phyloP scores from a whole-genome alignment of 1,140 invertebrate species.

The Cepaea nemoralis region DNA sequence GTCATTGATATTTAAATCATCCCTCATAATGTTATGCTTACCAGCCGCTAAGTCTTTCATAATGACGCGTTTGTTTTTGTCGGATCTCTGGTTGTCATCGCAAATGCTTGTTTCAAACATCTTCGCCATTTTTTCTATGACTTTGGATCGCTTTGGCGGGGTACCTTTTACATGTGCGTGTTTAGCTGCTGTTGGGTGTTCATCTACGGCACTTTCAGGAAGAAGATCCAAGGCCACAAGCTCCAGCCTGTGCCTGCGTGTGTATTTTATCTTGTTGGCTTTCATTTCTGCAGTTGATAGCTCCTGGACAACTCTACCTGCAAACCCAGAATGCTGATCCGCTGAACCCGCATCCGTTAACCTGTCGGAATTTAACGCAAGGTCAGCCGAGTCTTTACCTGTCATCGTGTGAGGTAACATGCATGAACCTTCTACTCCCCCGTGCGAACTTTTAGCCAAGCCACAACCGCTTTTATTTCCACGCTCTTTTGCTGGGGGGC shows the following conservation, averaged over 20 bases:
- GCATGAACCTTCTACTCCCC: not conserved
- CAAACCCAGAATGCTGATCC: not conserved
- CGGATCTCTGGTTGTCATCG: not conserved
- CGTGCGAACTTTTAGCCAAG: not conserved
- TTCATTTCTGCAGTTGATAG: not conserved
- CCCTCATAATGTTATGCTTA: not conserved
- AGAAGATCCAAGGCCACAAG: slow-evolving; percentile 25
- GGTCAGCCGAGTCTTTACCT: not conserved
- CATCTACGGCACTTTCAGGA: slow-evolving; percentile 27
- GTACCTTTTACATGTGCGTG: not conserved
- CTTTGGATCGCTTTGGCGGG: slow-evolving; percentile 4
- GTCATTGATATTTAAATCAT: too few species aligned
- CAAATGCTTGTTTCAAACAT: slow-evolving; percentile 9
- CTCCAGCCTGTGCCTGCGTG: slow-evolving; percentile 7
- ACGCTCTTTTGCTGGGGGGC: not conserved
- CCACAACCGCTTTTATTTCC: not conserved
- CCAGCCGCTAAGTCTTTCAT: too few species aligned
- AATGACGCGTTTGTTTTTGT: not conserved
- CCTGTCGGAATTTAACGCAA: not conserved
- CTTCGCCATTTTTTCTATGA: slow-evolving; percentile 30
- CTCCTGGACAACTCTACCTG: not conserved
- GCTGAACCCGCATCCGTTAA: not conserved
- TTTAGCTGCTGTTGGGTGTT: not conserved
- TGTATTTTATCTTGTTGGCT: not conserved
- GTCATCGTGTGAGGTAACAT: not conserved